phyloP scores from a whole-genome alignment of 2,113 vertebrate genomes.

The Paedocypris sp. region DNA sequence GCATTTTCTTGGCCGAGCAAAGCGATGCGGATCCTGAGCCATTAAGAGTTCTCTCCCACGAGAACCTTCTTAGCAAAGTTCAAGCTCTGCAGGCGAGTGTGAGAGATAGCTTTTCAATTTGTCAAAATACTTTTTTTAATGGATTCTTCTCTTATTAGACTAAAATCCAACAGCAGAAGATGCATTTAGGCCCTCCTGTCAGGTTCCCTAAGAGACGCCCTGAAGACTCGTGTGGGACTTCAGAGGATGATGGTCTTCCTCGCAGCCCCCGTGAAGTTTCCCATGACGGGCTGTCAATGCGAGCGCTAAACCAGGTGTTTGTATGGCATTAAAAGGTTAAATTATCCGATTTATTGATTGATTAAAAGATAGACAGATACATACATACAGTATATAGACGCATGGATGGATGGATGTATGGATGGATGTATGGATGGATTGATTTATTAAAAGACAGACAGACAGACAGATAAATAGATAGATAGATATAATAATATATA shows the following conservation, averaged over 20 bases:
- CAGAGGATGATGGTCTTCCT: slow-evolving; percentile 68
- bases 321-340: too few species aligned
- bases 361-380: too few species aligned
- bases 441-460: too few species aligned
- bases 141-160: slow-evolving; percentile 55
- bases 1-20: slow-evolving; percentile 79
- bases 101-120: too few species aligned
- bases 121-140: not conserved
- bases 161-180: slow-evolving; percentile 77
- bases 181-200: slow-evolving; percentile 72
- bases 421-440: too few species aligned
- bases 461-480: too few species aligned
- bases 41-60: slow-evolving; percentile 74
- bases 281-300: slow-evolving; percentile 44
- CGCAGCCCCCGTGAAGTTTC: slow-evolving; percentile 64
- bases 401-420: too few species aligned
- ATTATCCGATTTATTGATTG: too few species aligned
- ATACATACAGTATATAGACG: too few species aligned
- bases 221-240: slow-evolving; percentile 63
- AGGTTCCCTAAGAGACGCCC: slow-evolving; percentile 54
- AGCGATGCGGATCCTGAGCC: slow-evolving; percentile 62
- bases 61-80: slow-evolving; percentile 79
- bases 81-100: slow-evolving; percentile 85
- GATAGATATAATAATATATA: too few species aligned
- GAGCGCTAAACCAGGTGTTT: slow-evolving; percentile 56